These are phyloP conservation scores for Eubasilissa regina DNA, from an alignment of 1,140 invertebrate species.

Conservation along the genomic window DNA sequence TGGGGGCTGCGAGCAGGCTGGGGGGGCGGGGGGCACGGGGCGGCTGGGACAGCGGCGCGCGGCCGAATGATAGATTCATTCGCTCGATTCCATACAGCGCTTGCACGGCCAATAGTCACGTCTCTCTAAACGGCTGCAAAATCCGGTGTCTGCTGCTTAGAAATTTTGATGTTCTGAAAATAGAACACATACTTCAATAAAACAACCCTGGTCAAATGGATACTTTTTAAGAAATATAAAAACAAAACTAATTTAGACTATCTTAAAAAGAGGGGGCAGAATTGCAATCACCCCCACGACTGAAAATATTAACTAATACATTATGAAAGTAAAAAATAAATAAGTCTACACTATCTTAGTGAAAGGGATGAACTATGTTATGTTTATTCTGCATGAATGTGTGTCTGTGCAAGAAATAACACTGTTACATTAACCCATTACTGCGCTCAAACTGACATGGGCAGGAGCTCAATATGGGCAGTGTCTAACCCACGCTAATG, in stretches of 20 bases:
- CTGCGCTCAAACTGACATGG: too few species aligned
- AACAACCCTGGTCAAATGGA: not conserved
- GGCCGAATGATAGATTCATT: slow-evolving; percentile 69
- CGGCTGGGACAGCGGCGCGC: slow-evolving; percentile 71
- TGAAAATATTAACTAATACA: too few species aligned
- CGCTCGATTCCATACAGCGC: slow-evolving; percentile 57
- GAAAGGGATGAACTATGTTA: too few species aligned
- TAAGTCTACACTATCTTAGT: too few species aligned
- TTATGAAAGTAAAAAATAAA: too few species aligned
- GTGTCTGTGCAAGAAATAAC: too few species aligned
- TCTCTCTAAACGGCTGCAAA: slow-evolving; percentile 94
- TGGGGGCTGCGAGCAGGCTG: slow-evolving; percentile 6
- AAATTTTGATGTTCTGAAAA: slow-evolving; percentile 92
- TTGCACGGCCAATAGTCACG: slow-evolving; percentile 79
- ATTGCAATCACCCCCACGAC: too few species aligned
- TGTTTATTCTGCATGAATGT: too few species aligned
- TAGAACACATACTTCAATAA: slow-evolving; percentile 40
- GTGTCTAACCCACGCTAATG: too few species aligned
- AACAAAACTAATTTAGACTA: not conserved
- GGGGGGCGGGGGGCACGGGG: slow-evolving; percentile 47
- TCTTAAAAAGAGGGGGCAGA: not conserved
- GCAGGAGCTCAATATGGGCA: too few species aligned
- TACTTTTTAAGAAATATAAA: not conserved
- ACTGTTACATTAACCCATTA: too few species aligned
- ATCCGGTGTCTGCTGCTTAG: slow-evolving; percentile 96